Conservation (phyloP, 1,140 invertebrate genomes). For the Reticulitermes speratus region DNA sequence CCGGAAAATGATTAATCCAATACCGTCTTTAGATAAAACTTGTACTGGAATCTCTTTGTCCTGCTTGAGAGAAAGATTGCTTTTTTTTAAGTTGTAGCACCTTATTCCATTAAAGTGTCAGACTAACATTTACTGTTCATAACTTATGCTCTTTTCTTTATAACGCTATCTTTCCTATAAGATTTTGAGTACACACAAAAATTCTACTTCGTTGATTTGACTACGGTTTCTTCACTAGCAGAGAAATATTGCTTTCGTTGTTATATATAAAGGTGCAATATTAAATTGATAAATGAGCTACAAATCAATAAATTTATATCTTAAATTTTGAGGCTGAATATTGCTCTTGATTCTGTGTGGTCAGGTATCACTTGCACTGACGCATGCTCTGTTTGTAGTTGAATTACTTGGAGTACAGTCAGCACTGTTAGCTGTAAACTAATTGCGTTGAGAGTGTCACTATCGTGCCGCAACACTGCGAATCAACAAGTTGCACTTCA, state of each 20-base stretch:
- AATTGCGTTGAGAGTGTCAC: background rate
- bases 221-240: background rate
- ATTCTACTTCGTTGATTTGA: background rate
- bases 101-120: background rate
- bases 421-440: background rate
- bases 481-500: slow-evolving; percentile 23
- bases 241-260: slow-evolving; percentile 24
- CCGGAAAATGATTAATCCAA: background rate
- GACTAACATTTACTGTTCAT: background rate
- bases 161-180: background rate
- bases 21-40: background rate
- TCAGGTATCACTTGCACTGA: background rate
- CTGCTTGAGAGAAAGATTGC: background rate
- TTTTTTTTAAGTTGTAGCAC: background rate
- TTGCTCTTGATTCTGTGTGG: slow-evolving; percentile 23
- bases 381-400: background rate
- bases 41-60: background rate
- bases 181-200: slow-evolving; percentile 6
- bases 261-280: background rate
- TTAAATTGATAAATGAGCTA: background rate
- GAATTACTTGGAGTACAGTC: background rate
- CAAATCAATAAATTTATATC: background rate
- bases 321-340: slow-evolving; percentile 25
- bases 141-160: background rate
- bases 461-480: background rate